Evolutionary conservation across 2,888 invertebrate genomes (phyloP).

Genomic region (Nymphalis urticae): DNA sequence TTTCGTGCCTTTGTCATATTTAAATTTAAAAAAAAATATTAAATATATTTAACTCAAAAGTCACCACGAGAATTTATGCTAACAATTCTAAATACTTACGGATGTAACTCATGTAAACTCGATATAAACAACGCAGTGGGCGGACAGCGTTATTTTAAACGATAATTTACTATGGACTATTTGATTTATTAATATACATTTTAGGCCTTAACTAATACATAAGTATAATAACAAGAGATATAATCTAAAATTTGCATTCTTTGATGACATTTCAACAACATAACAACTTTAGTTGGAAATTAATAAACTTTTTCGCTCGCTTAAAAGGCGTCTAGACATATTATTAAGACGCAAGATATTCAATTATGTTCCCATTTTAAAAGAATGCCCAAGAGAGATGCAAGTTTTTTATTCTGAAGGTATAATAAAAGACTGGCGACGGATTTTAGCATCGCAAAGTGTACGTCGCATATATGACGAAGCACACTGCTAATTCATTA

Average conservation of each 20-base stretch:
- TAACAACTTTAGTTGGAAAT: too few species aligned
- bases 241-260: not conserved
- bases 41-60: not conserved
- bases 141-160: slow-evolving; percentile 30
- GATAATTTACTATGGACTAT: slow-evolving; percentile 25
- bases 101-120: slow-evolving; percentile 13
- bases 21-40: not conserved
- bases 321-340: too few species aligned
- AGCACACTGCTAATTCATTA: too few species aligned
- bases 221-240: not conserved
- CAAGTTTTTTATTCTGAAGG: too few species aligned
- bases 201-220: not conserved
- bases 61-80: not conserved
- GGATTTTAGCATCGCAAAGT: too few species aligned
- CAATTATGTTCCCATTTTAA: too few species aligned
- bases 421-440: too few species aligned
- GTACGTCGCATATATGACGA: too few species aligned
- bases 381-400: too few species aligned
- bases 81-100: slow-evolving; percentile 13
- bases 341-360: too few species aligned
- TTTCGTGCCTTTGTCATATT: too few species aligned
- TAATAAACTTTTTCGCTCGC: too few species aligned
- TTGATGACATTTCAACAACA: not conserved
- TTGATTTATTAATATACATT: slow-evolving; percentile 18
- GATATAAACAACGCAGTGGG: slow-evolving; percentile 25